phyloP scores from a whole-genome alignment of 2,888 invertebrate species.

The Ephialtes manifestator region DNA sequence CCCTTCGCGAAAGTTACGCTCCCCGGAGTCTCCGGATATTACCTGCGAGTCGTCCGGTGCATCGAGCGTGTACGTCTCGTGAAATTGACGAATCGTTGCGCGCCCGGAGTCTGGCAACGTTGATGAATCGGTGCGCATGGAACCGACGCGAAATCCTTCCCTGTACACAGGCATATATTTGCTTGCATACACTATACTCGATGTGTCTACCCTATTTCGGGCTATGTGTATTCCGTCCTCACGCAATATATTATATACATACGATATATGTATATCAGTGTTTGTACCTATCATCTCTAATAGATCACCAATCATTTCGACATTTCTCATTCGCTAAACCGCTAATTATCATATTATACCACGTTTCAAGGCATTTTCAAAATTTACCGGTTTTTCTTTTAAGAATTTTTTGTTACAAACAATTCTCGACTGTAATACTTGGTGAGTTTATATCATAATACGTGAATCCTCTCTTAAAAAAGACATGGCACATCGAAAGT shows the following conservation, averaged over 20 bases:
- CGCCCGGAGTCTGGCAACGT: conserved; percentile 72
- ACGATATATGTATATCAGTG: conserved; percentile 1
- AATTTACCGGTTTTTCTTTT: too few species aligned
- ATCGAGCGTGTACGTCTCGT: conserved; percentile 74
- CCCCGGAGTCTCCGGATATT: conserved; percentile 73
- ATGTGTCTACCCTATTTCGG: conserved; percentile 48
- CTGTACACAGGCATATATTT: conserved; percentile 30
- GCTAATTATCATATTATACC: not conserved
- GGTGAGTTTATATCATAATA: too few species aligned
- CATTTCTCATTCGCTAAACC: not conserved
- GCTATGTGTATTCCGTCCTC: conserved; percentile 51
- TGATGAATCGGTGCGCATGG: conserved; percentile 75
- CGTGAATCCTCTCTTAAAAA: too few species aligned
- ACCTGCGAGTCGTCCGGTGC: conserved; percentile 73
- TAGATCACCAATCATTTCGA: not conserved
- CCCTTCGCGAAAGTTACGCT: conserved; percentile 57
- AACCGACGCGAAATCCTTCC: conserved; percentile 57
- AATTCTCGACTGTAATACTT: too few species aligned
- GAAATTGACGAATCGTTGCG: conserved; percentile 79
- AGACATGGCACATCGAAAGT: too few species aligned
- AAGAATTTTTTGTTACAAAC: too few species aligned
- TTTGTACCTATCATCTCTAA: conserved; percentile 31
- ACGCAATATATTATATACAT: conserved; percentile 61
- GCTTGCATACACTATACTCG: conserved; percentile 48
- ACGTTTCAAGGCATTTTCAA: too few species aligned